phyloP scores from a whole-genome alignment of 2,888 invertebrate genomes.

The Ptychoptera albimana region DNA sequence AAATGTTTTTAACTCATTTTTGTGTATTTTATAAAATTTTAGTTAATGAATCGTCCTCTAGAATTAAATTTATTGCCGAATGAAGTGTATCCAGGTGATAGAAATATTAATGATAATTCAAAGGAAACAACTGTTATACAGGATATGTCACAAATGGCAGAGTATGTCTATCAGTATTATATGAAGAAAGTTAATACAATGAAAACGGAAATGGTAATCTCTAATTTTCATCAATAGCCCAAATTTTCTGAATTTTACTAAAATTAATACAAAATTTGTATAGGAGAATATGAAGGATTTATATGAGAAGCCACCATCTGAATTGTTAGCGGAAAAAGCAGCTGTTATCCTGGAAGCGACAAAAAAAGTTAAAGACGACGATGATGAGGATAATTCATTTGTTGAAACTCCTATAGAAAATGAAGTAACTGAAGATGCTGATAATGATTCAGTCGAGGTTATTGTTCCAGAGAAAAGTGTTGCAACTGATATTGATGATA shows the following conservation, averaged over 20 bases:
- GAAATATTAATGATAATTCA: constrained; percentile 34
- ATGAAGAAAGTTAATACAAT: constrained; percentile 52
- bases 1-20: constrained; percentile 1
- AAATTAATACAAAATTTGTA: background rate
- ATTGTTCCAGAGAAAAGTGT: background rate
- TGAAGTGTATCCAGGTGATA: constrained; percentile 62
- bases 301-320: constrained; percentile 9
- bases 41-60: constrained; percentile 69
- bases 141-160: constrained; percentile 91
- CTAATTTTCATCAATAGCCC: too few species aligned
- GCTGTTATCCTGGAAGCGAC: background rate
- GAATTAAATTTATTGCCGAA: constrained; percentile 63
- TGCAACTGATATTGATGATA: background rate
- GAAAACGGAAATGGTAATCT: constrained; percentile 25
- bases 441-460: background rate
- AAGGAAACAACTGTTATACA: constrained; percentile 40
- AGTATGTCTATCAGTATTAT: constrained; percentile 89
- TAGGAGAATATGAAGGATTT: constrained; percentile 10
- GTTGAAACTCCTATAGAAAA: constrained; percentile 34
- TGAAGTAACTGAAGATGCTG: constrained; percentile 24
- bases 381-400: constrained; percentile 15
- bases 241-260: too few species aligned
- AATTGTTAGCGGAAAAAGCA: constrained; percentile 1
- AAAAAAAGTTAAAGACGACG: background rate
- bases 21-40: constrained; percentile 16